A percentile compares a stretch with the other conserved stretches of the same genome.
These are phyloP conservation scores for Pangasius mekongensis DNA, from an alignment of 2,797 vertebrate genomes.

Conservation along the genomic window DNA sequence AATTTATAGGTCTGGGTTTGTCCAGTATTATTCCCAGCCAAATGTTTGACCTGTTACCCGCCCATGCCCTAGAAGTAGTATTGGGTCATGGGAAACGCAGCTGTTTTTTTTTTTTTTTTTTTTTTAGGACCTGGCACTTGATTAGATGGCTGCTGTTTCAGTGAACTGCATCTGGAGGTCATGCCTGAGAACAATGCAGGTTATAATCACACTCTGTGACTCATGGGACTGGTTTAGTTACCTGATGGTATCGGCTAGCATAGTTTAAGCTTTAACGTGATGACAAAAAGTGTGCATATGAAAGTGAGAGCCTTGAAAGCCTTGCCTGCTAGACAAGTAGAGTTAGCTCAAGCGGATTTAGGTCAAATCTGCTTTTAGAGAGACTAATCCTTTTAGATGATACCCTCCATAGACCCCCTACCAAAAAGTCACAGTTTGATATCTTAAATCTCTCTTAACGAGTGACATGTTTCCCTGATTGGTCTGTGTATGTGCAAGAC, in stretches of 20 bases:
- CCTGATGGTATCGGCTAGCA: conserved; percentile 34
- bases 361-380: conserved; percentile 4
- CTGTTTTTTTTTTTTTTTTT: conserved; percentile 45
- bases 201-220: conserved; percentile 41
- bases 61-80: conserved; percentile 35
- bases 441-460: conserved; percentile 6
- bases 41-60: conserved; percentile 25
- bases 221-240: conserved; percentile 59
- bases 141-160: conserved; percentile 44
- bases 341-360: conserved; percentile 1
- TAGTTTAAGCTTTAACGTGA: neutral
- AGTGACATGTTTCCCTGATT: neutral
- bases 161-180: conserved; percentile 53
- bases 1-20: conserved; percentile 11
- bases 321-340: neutral
- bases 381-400: neutral
- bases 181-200: conserved; percentile 25
- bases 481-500: neutral
- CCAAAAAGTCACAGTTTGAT: neutral
- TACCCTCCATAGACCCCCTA: neutral
- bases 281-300: neutral
- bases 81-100: conserved; percentile 42
- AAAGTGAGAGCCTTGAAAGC: neutral
- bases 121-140: conserved; percentile 54
- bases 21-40: conserved; percentile 16